A percentile compares a stretch with the other conserved stretches of the same genome.
Evolutionary conservation across 2,888 invertebrate genomes (phyloP).

Genomic region (Acronicta alni): DNA sequence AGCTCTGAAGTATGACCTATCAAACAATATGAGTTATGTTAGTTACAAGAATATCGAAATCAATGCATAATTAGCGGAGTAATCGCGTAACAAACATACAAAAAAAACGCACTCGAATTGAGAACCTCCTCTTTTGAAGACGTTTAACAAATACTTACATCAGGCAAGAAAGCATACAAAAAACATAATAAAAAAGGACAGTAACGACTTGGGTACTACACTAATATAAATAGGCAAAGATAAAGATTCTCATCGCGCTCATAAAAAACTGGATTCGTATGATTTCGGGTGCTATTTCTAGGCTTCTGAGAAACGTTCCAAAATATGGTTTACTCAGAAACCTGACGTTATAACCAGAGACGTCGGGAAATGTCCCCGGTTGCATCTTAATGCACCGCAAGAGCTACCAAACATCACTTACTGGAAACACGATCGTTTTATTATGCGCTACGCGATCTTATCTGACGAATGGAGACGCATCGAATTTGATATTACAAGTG

Average conservation of each 20-base stretch:
- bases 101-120: too few species aligned
- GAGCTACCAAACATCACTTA: conserved; percentile 67
- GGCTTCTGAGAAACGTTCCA: conserved; percentile 47
- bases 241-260: conserved; percentile 28
- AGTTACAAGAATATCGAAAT: too few species aligned
- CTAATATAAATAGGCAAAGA: too few species aligned
- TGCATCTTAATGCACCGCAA: conserved; percentile 71
- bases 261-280: conserved; percentile 13
- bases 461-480: conserved; percentile 60
- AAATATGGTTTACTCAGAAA: conserved; percentile 62
- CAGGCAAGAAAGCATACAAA: conserved; percentile 6
- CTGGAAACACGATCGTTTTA: conserved; percentile 73
- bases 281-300: conserved; percentile 44
- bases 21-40: too few species aligned
- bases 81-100: too few species aligned
- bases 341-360: conserved; percentile 64
- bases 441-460: conserved; percentile 70
- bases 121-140: too few species aligned
- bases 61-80: too few species aligned
- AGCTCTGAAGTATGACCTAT: too few species aligned
- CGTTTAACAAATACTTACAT: too few species aligned
- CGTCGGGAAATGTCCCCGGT: conserved; percentile 55
- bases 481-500: conserved; percentile 52
- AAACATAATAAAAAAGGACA: not conserved
- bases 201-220: too few species aligned